Conservation (phyloP, 2,113 vertebrate genomes). For the Serinus canaria region DNA sequence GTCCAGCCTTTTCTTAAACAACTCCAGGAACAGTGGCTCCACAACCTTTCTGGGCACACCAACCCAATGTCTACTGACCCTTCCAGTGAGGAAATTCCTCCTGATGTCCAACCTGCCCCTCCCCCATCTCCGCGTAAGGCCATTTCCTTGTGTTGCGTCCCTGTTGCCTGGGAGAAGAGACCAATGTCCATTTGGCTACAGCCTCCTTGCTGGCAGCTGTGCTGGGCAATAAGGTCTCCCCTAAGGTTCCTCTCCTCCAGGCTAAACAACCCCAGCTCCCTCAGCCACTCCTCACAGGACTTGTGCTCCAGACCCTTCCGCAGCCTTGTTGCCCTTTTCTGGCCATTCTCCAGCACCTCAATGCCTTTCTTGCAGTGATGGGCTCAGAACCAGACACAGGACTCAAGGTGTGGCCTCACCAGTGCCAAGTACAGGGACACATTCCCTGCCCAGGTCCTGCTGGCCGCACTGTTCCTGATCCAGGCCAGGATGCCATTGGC, state of each 20-base stretch:
- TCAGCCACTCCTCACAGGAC: not conserved
- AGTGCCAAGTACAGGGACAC: too few species aligned
- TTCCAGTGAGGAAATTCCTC: not conserved
- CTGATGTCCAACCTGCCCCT: not conserved
- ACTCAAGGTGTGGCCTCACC: not conserved
- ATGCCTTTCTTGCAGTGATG: fast-evolving
- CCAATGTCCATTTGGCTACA: not conserved
- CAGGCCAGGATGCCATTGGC: not conserved
- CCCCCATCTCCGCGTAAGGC: not conserved
- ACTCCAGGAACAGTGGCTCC: not conserved
- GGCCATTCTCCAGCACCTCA: not conserved
- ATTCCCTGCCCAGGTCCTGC: not conserved
- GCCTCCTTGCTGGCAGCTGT: not conserved
- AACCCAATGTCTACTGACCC: too few species aligned
- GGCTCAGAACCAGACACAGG: not conserved
- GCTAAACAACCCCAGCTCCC: not conserved
- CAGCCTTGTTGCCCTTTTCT: not conserved
- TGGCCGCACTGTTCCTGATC: not conserved
- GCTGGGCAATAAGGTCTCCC: not conserved
- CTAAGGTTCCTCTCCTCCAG: not conserved
- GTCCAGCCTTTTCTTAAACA: not conserved
- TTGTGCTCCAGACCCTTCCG: not conserved
- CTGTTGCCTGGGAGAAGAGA: not conserved
- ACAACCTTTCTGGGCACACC: too few species aligned
- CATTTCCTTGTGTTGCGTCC: not conserved